Evolutionary conservation across 2,888 invertebrate species (phyloP), one percentile per base, ranked within the genome.

Genomic region (Ophioninae sp.): DNA sequence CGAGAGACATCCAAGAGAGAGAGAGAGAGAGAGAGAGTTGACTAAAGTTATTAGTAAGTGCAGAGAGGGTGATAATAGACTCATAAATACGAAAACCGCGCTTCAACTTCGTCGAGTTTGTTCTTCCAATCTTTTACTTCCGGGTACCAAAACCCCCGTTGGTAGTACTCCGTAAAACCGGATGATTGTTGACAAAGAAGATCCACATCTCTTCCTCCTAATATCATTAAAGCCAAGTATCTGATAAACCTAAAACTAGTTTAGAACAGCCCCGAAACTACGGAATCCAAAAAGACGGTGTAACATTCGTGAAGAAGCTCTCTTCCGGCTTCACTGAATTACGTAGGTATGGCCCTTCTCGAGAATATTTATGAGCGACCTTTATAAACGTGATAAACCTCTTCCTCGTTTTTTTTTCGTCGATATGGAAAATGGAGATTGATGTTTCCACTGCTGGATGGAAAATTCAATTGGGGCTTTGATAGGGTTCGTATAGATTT

Each of bases 41-140:
- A 65, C 59, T 81, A 75, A 83, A 81, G 77, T 83, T 83, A 83
- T 83, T 83, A 83, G 81, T 75, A 74, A 65, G 72, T 79, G 71
- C 80, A 78, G 71, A 81, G 77, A 78, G 77, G 83, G 67, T 71
- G 81, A 81, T 80, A 83, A 77, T 83, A 64, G 61, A 74, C 51
- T 56, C 76, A 83, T 83, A 83, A 83, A 83, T 80, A 83, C 58
- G 72, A 72, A 79, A 79, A 79, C 63, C 72, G 51, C 71, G 72
- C 58, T 65, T 58, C 68, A 58, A 79, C 79, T 58, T 39, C 41
- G 20, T 39, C 7, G 30, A 23, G 37, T 77, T 77, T 51, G 61
- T 77, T 77, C 68, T 69, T 37, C 77, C 77, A 68, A 51, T 69
- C 68, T 63, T 30, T 20, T 37, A 41, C 22, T 37, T 37, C 51